Conservation (phyloP, 2,113 vertebrate genomes). For the Vombatus ursinus region DNA sequence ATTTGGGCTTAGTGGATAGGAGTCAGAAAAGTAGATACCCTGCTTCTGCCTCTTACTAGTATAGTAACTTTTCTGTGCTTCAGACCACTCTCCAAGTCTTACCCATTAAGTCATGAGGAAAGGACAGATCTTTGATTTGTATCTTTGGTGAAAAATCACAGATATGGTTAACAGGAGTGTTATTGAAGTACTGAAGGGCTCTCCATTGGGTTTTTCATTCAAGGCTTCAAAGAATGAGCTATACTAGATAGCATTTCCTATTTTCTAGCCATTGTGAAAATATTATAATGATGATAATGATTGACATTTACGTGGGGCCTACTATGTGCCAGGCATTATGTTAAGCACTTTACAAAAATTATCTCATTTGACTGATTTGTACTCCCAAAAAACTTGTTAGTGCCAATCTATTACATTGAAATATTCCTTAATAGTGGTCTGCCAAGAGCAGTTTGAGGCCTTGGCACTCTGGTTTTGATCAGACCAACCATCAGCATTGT, state of each 20-base stretch:
- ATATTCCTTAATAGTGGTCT: conserved; percentile 2
- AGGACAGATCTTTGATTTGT: background rate
- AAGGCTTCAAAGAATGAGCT: background rate
- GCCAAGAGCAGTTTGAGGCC: conserved; percentile 48
- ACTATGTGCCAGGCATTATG: background rate
- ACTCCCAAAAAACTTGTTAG: background rate
- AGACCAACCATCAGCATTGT: conserved; percentile 52
- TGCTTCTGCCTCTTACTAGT: background rate
- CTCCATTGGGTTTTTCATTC: conserved; percentile 15
- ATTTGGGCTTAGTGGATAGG: background rate
- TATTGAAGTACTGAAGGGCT: background rate
- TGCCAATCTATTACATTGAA: background rate
- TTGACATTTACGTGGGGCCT: background rate
- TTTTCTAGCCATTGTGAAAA: conserved; percentile 15
- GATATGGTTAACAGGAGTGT: background rate
- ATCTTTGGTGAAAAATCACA: background rate
- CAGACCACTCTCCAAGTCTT: background rate
- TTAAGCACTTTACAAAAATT: background rate
- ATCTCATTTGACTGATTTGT: background rate
- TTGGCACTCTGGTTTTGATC: conserved; percentile 55
- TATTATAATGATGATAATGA: background rate
- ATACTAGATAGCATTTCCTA: background rate
- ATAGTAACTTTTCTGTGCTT: background rate
- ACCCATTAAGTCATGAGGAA: background rate
- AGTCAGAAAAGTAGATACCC: background rate